These are phyloP conservation scores for Oxyteleia sp. DNA, from an alignment of 2,888 invertebrate genomes.

Conservation along the genomic window DNA sequence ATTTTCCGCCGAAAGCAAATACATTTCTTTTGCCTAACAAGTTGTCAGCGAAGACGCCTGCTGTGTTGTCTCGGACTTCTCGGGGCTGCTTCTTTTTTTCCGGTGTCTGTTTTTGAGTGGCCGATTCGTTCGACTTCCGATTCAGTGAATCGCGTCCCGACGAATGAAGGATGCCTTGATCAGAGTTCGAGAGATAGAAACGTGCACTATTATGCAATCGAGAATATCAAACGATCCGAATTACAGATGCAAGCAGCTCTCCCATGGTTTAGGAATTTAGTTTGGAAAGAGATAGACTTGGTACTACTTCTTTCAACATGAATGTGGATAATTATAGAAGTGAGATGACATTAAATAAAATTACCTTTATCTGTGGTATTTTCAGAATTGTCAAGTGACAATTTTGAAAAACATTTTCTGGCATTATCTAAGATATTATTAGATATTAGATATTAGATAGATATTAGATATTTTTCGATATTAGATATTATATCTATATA, in stretches of 20 bases:
- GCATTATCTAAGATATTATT: no score
- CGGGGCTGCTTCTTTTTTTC: conserved; percentile 71
- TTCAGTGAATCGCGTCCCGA: conserved; percentile 73
- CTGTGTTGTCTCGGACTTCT: conserved; percentile 64
- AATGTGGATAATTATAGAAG: no score
- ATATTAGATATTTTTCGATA: no score
- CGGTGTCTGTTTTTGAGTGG: conserved; percentile 75
- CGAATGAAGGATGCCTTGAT: conserved; percentile 60
- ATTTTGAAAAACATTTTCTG: no score
- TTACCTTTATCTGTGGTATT: no score
- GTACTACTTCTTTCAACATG: no score
- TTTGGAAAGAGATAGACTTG: conserved; percentile 20
- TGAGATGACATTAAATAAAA: no score
- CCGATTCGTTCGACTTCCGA: conserved; percentile 77
- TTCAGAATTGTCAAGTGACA: no score
- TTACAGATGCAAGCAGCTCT: conserved; percentile 45
- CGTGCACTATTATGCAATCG: conserved; percentile 64
- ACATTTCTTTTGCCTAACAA: conserved; percentile 65
- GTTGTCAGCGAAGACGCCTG: conserved; percentile 69
- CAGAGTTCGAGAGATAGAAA: conserved; percentile 39
- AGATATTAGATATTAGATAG: no score
- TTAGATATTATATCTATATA: no score
- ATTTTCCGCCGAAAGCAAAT: conserved; percentile 67
- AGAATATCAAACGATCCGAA: conserved; percentile 48
- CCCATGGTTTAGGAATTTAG: conserved; percentile 7